phyloP scores from a whole-genome alignment of 2,113 vertebrate species.

The Pungitius pungitius region DNA sequence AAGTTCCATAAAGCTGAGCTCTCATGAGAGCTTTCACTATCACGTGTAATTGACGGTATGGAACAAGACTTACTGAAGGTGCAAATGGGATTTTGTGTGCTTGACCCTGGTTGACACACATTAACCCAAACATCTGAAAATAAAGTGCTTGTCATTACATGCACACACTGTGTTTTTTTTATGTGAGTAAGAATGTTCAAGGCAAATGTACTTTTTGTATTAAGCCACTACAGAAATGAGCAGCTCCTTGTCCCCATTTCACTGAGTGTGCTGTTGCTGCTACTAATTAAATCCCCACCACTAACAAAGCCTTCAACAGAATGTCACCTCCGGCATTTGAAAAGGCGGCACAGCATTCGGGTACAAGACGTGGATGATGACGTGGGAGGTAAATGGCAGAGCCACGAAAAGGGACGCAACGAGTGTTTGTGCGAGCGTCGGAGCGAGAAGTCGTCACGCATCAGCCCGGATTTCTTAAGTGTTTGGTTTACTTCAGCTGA shows the following conservation, averaged over 20 bases:
- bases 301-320: neutral
- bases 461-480: neutral
- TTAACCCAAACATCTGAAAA: neutral
- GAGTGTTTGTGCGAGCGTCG: neutral
- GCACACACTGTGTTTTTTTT: neutral
- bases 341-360: neutral
- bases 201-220: neutral
- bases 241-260: neutral
- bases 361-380: neutral
- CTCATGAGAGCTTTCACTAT: neutral
- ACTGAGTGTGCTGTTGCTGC: neutral
- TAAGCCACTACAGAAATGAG: neutral
- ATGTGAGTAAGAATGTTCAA: neutral
- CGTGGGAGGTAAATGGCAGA: neutral
- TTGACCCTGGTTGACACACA: neutral
- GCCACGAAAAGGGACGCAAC: too few relatives aligned
- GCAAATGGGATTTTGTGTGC: neutral
- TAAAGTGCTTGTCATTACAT: neutral
- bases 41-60: neutral
- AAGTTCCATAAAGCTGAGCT: neutral
- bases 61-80: neutral
- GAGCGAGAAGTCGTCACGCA: neutral
- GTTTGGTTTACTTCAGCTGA: neutral
- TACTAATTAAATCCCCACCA: neutral
- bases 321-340: slow-evolving; percentile 2